A percentile compares a stretch with the other conserved stretches of the same genome.
These are phyloP conservation scores for Emesis russula DNA, from an alignment of 2,888 invertebrate genomes.

Conservation along the genomic window DNA sequence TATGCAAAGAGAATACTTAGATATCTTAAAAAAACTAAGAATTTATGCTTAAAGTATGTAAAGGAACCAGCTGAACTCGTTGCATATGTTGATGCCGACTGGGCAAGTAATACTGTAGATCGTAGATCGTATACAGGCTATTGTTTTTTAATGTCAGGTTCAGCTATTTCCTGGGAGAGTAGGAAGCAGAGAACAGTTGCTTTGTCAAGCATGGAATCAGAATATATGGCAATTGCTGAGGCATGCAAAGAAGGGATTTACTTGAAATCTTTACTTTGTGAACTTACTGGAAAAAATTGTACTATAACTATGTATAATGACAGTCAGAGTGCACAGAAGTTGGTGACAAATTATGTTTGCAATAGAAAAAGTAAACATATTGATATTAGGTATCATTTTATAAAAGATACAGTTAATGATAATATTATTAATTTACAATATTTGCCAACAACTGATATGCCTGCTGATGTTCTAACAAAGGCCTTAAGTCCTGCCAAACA, in stretches of 20 bases:
- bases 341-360: not conserved
- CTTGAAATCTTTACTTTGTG: not conserved
- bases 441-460: no score
- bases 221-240: not conserved
- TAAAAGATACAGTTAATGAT: no score
- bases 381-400: not conserved
- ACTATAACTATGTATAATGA: not conserved
- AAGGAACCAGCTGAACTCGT: not conserved
- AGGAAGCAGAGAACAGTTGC: not conserved
- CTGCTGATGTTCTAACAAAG: no score
- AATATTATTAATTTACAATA: no score
- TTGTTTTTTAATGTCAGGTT: not conserved
- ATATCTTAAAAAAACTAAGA: slow-evolving; percentile 3
- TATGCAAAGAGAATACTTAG: not conserved
- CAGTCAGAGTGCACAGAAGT: not conserved
- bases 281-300: not conserved
- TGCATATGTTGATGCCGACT: not conserved
- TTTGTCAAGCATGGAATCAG: not conserved
- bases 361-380: slow-evolving; percentile 14
- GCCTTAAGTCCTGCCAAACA: no score
- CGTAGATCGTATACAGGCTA: not conserved
- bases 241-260: not conserved
- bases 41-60: not conserved
- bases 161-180: not conserved
- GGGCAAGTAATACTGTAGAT: not conserved